A percentile compares a stretch with the other conserved stretches of the same genome.
Evolutionary conservation across 2,113 vertebrate species (phyloP).

Genomic region (Pycnonotus jocosus): DNA sequence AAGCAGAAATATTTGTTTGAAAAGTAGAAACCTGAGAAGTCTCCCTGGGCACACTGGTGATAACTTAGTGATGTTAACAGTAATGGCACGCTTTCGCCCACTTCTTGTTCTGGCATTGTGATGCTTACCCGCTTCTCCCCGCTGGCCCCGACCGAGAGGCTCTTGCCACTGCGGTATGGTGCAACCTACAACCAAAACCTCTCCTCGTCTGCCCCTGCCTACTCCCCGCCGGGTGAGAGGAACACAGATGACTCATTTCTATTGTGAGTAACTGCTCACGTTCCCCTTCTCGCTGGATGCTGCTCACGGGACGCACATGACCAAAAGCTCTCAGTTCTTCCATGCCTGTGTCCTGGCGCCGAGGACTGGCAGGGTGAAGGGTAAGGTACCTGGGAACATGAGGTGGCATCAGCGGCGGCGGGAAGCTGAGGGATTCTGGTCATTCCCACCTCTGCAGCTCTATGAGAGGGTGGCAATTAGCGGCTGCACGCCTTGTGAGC

Average conservation of each 20-base stretch:
- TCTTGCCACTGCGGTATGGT: accelerated
- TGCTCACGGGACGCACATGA: not conserved
- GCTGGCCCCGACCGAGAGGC: accelerated
- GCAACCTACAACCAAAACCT: not conserved
- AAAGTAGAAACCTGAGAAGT: not conserved
- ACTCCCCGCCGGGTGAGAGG: accelerated
- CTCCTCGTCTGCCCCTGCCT: not conserved
- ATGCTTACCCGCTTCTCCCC: not conserved
- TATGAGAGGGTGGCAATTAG: not conserved
- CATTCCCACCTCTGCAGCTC: not conserved
- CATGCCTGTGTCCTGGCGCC: accelerated
- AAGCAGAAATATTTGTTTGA: not conserved
- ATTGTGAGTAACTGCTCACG: not conserved
- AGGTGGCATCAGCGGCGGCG: accelerated
- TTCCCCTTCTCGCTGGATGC: not conserved
- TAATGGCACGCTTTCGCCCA: accelerated
- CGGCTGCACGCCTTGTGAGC: accelerated
- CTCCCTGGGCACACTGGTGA: not conserved
- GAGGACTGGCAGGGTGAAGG: accelerated
- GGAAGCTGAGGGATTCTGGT: accelerated
- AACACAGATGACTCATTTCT: not conserved
- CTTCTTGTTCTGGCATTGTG: not conserved
- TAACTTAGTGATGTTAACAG: not conserved
- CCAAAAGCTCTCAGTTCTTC: not conserved
- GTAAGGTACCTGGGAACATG: accelerated